Base-by-base conservation (phyloP, 2,888 invertebrate genomes). In the Auanema sp. region DNA sequence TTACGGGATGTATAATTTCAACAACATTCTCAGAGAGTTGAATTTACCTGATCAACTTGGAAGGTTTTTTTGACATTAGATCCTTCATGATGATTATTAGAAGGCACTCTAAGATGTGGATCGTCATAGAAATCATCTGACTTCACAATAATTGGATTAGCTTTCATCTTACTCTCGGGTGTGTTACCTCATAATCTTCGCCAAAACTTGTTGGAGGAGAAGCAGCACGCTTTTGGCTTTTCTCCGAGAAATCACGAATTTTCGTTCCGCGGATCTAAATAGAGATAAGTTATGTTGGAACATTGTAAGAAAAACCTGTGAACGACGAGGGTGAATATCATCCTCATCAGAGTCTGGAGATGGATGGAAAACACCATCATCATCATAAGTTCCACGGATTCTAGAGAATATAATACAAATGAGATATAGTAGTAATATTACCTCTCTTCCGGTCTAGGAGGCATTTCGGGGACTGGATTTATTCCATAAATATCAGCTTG, bases 401-500 rank as follows among this genome's bases (percentile, higher is more conserved):
- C 59, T 59, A n/a, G n/a, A n/a, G n/a, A n/a, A n/a, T n/a, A n/a
- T n/a, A n/a, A n/a, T n/a, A n/a, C n/a, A n/a, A n/a, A n/a, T n/a
- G n/a, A n/a, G n/a, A n/a, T n/a, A n/a, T n/a, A n/a, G n/a, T n/a
- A n/a, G n/a, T 33, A 8, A 8, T 33, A 12, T 24, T 11, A 47
- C 54, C 54, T 60, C 42, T 60, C 60, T 43, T 60, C 60, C 21
- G 60, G 60, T 33, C 44, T 21, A 2, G 60, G 60, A n/a, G 60
- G 60, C 60, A 60, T 60, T 41, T 60, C 60, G 1, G 60, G 60
- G 10, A 51, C 55, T 8, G 60, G 42, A 47, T 60, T 60, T 8
- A 60, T 51, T 2, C 54, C 60, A 47, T 60, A 60, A 18, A 60
- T 53, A 10, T 47, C 54, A 12, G 25, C 40, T 21, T 18, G 16